Base-by-base conservation (phyloP, 1,140 invertebrate species). In the Wasmannia auropunctata region DNA sequence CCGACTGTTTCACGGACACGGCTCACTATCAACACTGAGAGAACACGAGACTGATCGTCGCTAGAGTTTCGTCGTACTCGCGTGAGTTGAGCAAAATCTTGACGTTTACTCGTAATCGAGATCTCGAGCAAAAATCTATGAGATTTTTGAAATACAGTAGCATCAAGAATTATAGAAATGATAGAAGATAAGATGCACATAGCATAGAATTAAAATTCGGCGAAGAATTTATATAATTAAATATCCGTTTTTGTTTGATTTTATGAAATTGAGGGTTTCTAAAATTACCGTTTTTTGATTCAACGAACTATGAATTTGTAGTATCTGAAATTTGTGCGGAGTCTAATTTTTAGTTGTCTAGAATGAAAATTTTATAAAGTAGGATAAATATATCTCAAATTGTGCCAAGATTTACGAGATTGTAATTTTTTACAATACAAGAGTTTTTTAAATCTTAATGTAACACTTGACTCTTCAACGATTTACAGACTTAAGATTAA, bases 11-110 rank as follows among this genome's bases (percentile, higher is more conserved):
- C 74, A 86, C 37, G 40, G 43, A 87, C 8, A 60, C 37, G 60
- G 58, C 76, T 81, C 79, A 43, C 40, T 85, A 75, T 69, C 28
- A n/a, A 58, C 31, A 65, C 31, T 31, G 62, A 87, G 54, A 63
- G 86, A 88, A 49, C 62, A 70, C 77, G 88, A 91, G 88, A 91
- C 85, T 80, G 76, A 85, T 75, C 7, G 49, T 22, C 60, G n/a
- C 74, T 37, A 3, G 54, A 40, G 22, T 79, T 81, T 79, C 25
- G 25, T 75, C 49, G 22, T 51, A 60, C 54, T 79, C 19, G 19
- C 10, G 37, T 19, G 37, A 77, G 8, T 40, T 10, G 49, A 54
- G 11, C 10, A 31, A 51, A 67, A 67, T 56, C 25, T 69, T 2
- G 34, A 70, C 7, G 37, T 43, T 43, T 43, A 54, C 8, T 25